Conservation (phyloP, 2,113 vertebrate genomes). For the Plecotus auritus region DNA sequence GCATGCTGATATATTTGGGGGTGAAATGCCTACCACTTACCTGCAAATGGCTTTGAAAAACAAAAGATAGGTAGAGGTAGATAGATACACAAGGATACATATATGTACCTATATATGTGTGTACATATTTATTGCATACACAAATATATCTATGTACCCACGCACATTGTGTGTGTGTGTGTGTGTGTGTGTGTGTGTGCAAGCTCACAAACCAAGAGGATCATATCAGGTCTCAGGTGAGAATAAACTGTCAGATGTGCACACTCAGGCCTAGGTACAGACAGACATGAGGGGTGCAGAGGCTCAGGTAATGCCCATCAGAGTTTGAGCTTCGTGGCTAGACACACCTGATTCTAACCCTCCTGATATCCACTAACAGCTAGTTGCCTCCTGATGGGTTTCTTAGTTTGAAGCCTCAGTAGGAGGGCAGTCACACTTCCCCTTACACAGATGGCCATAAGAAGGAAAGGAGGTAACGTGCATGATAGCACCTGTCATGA, state of each 20-base stretch:
- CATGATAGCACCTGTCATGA: accelerated
- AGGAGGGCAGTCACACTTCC: accelerated
- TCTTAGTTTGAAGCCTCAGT: background rate
- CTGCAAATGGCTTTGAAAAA: background rate
- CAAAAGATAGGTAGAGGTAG: background rate
- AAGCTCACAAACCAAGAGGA: too few species aligned
- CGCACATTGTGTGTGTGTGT: background rate
- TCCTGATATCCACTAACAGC: background rate
- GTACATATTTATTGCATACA: accelerated
- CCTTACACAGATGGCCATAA: accelerated
- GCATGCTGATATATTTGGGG: background rate
- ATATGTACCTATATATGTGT: background rate
- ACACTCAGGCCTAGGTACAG: accelerated
- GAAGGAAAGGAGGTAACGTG: background rate
- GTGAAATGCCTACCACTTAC: background rate
- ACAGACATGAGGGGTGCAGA: accelerated
- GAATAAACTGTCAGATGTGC: background rate
- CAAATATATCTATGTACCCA: too few species aligned
- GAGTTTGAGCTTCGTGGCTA: background rate
- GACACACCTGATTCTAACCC: background rate
- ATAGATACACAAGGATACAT: background rate
- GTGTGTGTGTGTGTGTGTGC: accelerated
- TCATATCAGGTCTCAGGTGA: background rate
- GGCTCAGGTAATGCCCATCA: too few species aligned
- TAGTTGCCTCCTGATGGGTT: background rate